Base-by-base conservation (phyloP, 2,113 vertebrate species). In the Corydoras sp. region DNA sequence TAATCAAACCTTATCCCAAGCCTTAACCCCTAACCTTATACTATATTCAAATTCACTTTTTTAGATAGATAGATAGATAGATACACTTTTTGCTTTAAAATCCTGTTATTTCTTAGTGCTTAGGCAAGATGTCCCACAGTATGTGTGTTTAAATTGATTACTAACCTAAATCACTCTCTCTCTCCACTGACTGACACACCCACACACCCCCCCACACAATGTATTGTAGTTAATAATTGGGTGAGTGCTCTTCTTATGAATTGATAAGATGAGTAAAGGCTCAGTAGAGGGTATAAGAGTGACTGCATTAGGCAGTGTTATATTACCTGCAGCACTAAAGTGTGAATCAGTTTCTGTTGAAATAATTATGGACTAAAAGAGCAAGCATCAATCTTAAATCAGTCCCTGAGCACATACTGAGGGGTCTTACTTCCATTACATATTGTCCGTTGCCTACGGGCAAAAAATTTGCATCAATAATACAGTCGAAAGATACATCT, bases 351-450 rank as follows among this genome's bases (percentile, higher is more conserved):
- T 88, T 88, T 83, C 80, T 82, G 81, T 81, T 85, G 82, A 88
- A 90, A 88, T 92, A 92, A 94, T 92, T 90, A 92, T 31, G 60
- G 88, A 88, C 88, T 86, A 87, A 86, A 88, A 83, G 90, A 90
- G 84, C 84, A 83, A 86, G 88, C 91, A 91, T 92, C 89, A 85
- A 89, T 92, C 88, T 85, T 88, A 78, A 81, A 63, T 71, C 80
- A 77, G 87, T 50, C 69, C 85, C 86, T 86, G 82, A 88, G 83
- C 81, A 84, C 80, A 83, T 85, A 59, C 72, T 88, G 35, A 43
- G 35, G 86, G 82, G 86, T 83, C 80, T 84, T 81, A 84, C 87
- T 43, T 68, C 87, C 88, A 89, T 91, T 89, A 89, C 89, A 79
- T 87, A 87, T 89, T 87, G 85, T 89, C 91, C 90, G 76, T 83